Conservation (phyloP, 2,888 invertebrate genomes). For the Crioceris asparagi region DNA sequence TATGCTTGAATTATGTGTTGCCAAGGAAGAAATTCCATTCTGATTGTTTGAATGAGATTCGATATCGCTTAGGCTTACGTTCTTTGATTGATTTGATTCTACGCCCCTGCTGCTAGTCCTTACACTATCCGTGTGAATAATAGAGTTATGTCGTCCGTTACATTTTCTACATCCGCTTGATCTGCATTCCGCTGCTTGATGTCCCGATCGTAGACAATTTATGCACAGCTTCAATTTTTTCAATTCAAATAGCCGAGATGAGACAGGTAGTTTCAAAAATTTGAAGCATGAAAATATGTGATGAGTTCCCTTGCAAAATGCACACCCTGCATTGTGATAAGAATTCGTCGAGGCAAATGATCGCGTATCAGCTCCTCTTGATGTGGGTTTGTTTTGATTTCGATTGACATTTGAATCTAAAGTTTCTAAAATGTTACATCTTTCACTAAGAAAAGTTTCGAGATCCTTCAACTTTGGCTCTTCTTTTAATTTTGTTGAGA, state of each 20-base stretch:
- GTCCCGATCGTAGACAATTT: slow-evolving; percentile 2
- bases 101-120: no score
- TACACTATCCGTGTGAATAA: neutral
- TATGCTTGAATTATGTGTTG: no score
- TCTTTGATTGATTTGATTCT: no score
- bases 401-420: no score
- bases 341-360: neutral
- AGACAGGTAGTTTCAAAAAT: neutral
- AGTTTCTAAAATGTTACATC: slow-evolving; percentile 3
- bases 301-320: neutral
- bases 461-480: neutral
- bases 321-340: neutral
- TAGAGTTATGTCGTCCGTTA: slow-evolving; percentile 1
- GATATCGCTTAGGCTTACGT: no score
- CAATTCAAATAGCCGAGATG: neutral
- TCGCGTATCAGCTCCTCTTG: neutral
- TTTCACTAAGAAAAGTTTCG: slow-evolving; percentile 2
- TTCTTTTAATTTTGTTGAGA: slow-evolving; percentile 1
- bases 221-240: slow-evolving; percentile 1
- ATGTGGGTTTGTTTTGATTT: no score
- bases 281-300: neutral
- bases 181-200: neutral
- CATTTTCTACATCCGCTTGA: slow-evolving; percentile 3
- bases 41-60: no score
- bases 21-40: no score